A percentile compares a stretch with the other conserved stretches of the same genome.
Evolutionary conservation across 2,888 invertebrate genomes (phyloP).

Genomic region (Mythimna impura): DNA sequence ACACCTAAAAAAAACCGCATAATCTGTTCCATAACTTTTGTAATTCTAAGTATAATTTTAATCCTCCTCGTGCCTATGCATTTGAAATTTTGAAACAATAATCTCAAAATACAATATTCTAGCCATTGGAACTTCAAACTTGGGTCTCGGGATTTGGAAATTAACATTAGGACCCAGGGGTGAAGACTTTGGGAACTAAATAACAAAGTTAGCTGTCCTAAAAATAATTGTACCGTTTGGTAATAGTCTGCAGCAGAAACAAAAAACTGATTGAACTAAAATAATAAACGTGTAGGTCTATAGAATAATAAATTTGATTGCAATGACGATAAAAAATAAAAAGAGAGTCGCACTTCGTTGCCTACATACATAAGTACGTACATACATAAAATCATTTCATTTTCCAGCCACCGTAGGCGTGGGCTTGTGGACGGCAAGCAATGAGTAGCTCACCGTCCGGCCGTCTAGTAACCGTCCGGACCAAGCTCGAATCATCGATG

Average conservation of each 20-base stretch:
- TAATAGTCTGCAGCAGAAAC: constrained; percentile 44
- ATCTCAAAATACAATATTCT: constrained; percentile 35
- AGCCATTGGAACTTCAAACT: constrained; percentile 24
- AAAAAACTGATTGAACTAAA: constrained; percentile 36
- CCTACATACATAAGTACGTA: too few species aligned
- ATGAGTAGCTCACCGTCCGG: too few species aligned
- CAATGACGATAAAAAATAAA: neutral
- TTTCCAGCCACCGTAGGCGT: too few species aligned
- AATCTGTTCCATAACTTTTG: constrained; percentile 10
- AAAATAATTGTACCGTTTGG: constrained; percentile 24
- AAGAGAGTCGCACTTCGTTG: too few species aligned
- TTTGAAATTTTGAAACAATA: constrained; percentile 34
- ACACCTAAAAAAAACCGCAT: neutral
- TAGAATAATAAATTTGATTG: constrained; percentile 11
- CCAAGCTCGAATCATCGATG: too few species aligned
- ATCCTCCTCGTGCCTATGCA: neutral
- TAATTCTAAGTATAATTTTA: neutral
- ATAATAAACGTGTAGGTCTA: constrained; percentile 2
- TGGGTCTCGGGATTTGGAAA: constrained; percentile 33
- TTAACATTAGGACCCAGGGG: constrained; percentile 44
- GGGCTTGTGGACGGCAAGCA: too few species aligned
- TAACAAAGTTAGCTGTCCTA: constrained; percentile 46
- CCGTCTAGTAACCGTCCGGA: too few species aligned
- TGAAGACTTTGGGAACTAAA: constrained; percentile 53
- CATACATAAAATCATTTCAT: neutral